Evolutionary conservation across 2,888 invertebrate genomes (phyloP).

Genomic region (Tachina lurida): DNA sequence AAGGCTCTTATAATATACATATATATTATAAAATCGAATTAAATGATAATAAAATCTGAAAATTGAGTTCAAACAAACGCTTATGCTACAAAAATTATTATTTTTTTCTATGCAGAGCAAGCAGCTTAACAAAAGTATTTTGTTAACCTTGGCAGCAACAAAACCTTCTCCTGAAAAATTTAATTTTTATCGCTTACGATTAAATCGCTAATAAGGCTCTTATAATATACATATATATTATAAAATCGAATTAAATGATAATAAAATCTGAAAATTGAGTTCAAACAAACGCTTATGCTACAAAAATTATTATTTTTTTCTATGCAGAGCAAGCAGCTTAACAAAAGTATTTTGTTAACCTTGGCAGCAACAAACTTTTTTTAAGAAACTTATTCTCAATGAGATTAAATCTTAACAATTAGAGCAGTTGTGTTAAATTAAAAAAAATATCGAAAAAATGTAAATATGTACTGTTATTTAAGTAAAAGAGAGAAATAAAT

Average conservation of each 20-base stretch:
- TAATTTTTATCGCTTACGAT: too few species aligned
- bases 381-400: neutral
- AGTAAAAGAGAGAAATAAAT: neutral
- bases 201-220: too few species aligned
- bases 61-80: too few species aligned
- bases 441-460: constrained; percentile 18
- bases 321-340: neutral
- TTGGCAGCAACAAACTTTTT: constrained; percentile 2
- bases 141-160: constrained; percentile 3
- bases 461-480: constrained; percentile 27
- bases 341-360: neutral
- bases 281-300: too few species aligned
- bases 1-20: too few species aligned
- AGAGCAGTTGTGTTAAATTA: constrained; percentile 46
- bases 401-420: constrained; percentile 36
- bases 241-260: too few species aligned
- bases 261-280: too few species aligned
- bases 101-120: neutral
- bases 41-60: too few species aligned
- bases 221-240: too few species aligned
- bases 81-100: too few species aligned
- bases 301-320: neutral
- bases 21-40: too few species aligned
- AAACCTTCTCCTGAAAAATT: too few species aligned
- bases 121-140: neutral